Base-by-base conservation (phyloP, 2,113 vertebrate genomes). In the mouse (Mus musculus) region DNA sequence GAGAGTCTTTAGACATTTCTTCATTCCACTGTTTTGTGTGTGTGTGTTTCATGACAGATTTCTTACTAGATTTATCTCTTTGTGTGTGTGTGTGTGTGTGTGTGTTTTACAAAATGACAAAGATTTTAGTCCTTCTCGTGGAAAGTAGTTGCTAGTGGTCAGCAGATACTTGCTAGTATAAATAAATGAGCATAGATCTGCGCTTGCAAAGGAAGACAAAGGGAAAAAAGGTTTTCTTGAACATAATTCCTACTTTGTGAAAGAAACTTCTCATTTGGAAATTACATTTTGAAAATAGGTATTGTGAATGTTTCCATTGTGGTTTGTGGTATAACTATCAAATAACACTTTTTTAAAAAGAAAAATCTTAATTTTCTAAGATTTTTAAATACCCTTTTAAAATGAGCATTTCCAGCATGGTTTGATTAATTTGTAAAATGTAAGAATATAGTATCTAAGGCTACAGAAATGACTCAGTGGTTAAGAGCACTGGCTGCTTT, bases 241-340 rank as follows among this genome's bases (percentile, higher is more conserved):
- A 71, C 76, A 33, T 81, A 46, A 19, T 96, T 61, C 87, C 52
- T 92, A 49, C 76, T 94, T 46, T 95, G 72, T 93, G 24, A 96
- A 82, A 91, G 65, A 86, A 96, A 72, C 19, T 76, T 61, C 69
- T 54, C 85, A 11, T 86, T 91, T 94, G 33, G 61, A 95, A 73
- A 81, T 91, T 71, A 91, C 19, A 36, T 95, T 97, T 94, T 89
- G 28, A 63, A 84, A 84, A 84, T 63, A 3, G 33, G 39, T 36
- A 24, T 95, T 88, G 42, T 69, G 85, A 87, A 49, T 92, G n/a
- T 95, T 88, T 59, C 54, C 65, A 46, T 89, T 88, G 26, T 89
- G 30, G 61, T 94, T 90, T 92, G 10, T 91, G 24, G 84, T 73
- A 7, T 73, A 90, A 78, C 39, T 52, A 87, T 63, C 65, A 88